Evolutionary conservation across 53 echinoderm and acorn worm genomes (phyloP), one percentile per base, ranked within the genome.

Genomic region (Echinometra lucunter): DNA sequence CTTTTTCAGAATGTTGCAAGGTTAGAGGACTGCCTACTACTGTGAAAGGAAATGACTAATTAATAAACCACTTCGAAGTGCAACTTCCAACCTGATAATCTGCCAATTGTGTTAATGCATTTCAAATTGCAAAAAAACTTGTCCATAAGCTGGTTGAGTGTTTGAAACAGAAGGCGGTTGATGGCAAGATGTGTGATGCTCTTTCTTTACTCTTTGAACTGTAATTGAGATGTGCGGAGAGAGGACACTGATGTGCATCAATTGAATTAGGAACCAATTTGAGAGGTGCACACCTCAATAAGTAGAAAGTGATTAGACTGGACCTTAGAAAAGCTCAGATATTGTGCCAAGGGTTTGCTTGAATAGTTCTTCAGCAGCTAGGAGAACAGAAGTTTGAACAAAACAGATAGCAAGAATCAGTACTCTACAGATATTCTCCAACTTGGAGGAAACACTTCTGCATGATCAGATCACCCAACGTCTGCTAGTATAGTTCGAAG

Each of bases 21-120:
- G 38, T 78, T 23, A 78, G 17, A 18, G 12, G 23, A 78, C 42
- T 21, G 6, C 23, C 38, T 40, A 78, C 78, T 7, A 42, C 78
- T 19, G 78, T 78, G 78, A 38, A 78, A 78, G 78, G 78, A 78
- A 40, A 18, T 78, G 78, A 78, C 78, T 78, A 78, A 78, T 78
- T 78, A 23, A 19, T 16, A 38, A 78, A 78, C 78, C 38, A 69
- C 30, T 42, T 40, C 38, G 78, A 78, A 78, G 38, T 78, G 78
- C 18, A 1, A 42, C 78, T 78, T 38, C 78, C 17, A 19, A 17
- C 0, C 42, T 78, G 38, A 78, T 21, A 78, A 42, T 23, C 42
- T 78, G 78, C 78, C 78, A 40, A 78, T 78, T 78, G 28, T 38
- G 38, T 38, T 78, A 38, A 9, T 78, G 78, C 4, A 40, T 78